Evolutionary conservation across 2,797 vertebrate species (phyloP).

Genomic region (Merluccius polli): DNA sequence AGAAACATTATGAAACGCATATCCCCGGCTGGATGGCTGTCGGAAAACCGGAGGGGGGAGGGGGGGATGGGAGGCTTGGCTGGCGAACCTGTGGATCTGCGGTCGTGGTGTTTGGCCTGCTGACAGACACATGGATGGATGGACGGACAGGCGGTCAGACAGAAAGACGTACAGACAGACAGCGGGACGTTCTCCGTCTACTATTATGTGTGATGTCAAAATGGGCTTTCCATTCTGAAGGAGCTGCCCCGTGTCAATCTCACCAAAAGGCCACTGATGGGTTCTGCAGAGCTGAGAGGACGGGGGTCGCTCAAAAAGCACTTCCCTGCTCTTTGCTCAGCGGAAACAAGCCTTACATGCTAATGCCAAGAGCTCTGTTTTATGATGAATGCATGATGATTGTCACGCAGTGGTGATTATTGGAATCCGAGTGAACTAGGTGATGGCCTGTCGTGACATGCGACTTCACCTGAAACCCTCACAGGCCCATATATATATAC

Average conservation of each 20-base stretch:
- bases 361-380: slow-evolving; percentile 43
- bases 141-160: neutral
- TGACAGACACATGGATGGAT: slow-evolving; percentile 29
- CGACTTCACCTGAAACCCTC: neutral
- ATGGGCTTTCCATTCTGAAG: slow-evolving; percentile 42
- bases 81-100: slow-evolving; percentile 12
- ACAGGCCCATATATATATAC: neutral
- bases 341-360: slow-evolving; percentile 45
- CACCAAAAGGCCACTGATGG: slow-evolving; percentile 50
- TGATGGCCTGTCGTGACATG: slow-evolving; percentile 12
- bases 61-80: slow-evolving; percentile 11
- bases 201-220: slow-evolving; percentile 36
- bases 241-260: slow-evolving; percentile 41
- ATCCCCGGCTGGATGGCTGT: slow-evolving; percentile 14
- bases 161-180: neutral
- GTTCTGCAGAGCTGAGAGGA: slow-evolving; percentile 55
- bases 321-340: slow-evolving; percentile 41
- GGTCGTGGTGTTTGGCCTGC: slow-evolving; percentile 27
- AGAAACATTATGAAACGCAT: slow-evolving; percentile 50
- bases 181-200: slow-evolving; percentile 22
- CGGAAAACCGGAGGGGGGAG: neutral
- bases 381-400: slow-evolving; percentile 24
- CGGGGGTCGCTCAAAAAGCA: slow-evolving; percentile 34
- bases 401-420: slow-evolving; percentile 18
- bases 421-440: neutral